Percentiles rank a stretch among this genome's conserved stretches.
Evolutionary conservation across 1,140 invertebrate species (phyloP).

Genomic region (Trypoxylus dichotomus): DNA sequence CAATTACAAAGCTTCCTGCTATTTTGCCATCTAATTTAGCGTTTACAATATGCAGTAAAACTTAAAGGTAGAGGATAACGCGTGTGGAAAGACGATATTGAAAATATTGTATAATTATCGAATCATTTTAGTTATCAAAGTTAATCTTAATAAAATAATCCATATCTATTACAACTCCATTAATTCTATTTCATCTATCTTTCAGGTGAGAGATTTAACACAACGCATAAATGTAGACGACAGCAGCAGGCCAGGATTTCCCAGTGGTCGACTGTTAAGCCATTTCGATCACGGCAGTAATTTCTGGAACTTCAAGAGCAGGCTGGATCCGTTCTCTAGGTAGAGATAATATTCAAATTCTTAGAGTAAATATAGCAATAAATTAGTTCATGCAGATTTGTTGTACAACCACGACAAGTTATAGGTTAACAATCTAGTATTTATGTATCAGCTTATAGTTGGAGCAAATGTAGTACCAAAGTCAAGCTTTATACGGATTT

Average conservation of each 20-base stretch:
- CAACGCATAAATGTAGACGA: slow-evolving; percentile 83
- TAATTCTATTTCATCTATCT: slow-evolving; percentile 33
- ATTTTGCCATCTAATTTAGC: too few relatives aligned
- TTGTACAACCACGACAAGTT: not conserved
- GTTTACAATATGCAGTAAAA: too few relatives aligned
- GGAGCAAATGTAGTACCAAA: not conserved
- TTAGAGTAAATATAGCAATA: not conserved
- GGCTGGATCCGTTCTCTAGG: slow-evolving; percentile 46
- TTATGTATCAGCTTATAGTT: not conserved
- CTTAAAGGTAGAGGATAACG: too few relatives aligned
- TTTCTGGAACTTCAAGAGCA: slow-evolving; percentile 49
- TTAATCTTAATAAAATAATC: not conserved
- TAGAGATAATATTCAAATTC: slow-evolving; percentile 32
- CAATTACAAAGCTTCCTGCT: too few relatives aligned
- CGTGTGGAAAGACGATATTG: too few relatives aligned
- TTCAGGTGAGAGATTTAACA: slow-evolving; percentile 78
- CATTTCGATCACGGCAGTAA: slow-evolving; percentile 51
- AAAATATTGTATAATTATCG: too few relatives aligned
- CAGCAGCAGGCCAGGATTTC: slow-evolving; percentile 60
- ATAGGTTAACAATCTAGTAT: not conserved
- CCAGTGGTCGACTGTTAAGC: slow-evolving; percentile 57
- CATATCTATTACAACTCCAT: slow-evolving; percentile 1
- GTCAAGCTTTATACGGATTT: too few relatives aligned
- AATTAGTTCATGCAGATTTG: not conserved
- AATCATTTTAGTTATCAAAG: too few relatives aligned